These are phyloP conservation scores for Eira barbara DNA, from an alignment of 2,113 vertebrate species.

Conservation along the genomic window DNA sequence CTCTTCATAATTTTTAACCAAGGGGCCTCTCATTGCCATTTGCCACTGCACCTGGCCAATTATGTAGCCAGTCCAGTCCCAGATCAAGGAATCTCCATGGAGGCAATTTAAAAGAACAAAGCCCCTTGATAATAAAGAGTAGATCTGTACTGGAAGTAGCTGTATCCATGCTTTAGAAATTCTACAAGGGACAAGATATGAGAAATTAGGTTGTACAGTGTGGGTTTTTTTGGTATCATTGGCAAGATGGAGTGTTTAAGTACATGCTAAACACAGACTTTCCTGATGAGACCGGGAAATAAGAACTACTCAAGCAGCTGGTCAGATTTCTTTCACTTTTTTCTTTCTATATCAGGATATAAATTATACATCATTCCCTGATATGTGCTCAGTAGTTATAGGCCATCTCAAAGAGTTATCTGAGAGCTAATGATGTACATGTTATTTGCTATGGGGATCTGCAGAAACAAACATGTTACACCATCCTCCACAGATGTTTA, in stretches of 20 bases:
- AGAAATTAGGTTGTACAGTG: background rate
- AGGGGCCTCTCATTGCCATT: background rate
- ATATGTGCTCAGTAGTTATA: background rate
- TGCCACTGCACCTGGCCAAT: background rate
- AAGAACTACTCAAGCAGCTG: background rate
- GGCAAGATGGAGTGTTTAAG: background rate
- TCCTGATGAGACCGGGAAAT: background rate
- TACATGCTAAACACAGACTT: background rate
- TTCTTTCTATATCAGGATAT: background rate
- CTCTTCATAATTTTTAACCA: background rate
- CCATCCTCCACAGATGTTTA: background rate
- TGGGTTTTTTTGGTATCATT: background rate
- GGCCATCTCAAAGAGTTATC: background rate
- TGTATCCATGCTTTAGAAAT: background rate
- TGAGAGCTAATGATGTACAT: background rate
- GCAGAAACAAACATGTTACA: background rate
- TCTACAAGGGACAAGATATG: background rate
- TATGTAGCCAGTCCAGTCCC: background rate
- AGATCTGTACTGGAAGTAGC: background rate
- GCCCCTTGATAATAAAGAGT: background rate
- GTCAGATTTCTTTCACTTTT: background rate
- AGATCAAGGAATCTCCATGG: background rate
- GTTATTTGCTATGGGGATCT: constrained; percentile 6
- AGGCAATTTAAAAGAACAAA: background rate
- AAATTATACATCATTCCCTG: background rate